These are phyloP conservation scores for Botrylloides violaceus DNA, from an alignment of 23 tunicate genomes.

Conservation along the genomic window DNA sequence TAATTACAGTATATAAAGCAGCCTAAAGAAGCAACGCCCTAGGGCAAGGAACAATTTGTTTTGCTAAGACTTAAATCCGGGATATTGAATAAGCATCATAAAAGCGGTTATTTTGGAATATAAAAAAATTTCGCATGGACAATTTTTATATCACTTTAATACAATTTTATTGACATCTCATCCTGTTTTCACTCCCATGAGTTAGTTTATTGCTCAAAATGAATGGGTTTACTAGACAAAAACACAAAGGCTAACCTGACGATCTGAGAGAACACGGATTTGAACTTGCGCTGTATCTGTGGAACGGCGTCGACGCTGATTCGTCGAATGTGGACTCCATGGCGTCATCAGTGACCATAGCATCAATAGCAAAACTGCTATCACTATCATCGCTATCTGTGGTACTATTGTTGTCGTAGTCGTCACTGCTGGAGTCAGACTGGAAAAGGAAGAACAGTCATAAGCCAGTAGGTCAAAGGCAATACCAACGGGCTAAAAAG, in stretches of 20 bases:
- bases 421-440: background rate
- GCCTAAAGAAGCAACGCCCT: background rate
- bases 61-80: no score
- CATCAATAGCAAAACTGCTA: conserved; percentile 18
- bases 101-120: no score
- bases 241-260: conserved; percentile 42
- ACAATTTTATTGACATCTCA: no score
- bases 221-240: no score
- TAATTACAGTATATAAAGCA: background rate
- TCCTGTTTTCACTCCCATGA: no score
- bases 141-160: no score
- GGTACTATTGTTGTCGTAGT: no score
- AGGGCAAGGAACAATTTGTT: background rate
- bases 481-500: no score
- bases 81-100: no score
- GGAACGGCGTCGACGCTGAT: background rate
- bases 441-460: background rate
- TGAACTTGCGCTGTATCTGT: background rate
- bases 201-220: no score
- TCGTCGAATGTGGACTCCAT: background rate
- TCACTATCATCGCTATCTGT: conserved; percentile 1
- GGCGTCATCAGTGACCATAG: conserved; percentile 1
- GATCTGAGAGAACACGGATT: conserved; percentile 31
- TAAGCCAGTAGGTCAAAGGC: no score
- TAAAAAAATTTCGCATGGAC: no score